Percentiles rank a stretch among this genome's conserved stretches.
These are phyloP conservation scores for Lota lota DNA, from an alignment of 2,113 vertebrate genomes.

Conservation along the genomic window DNA sequence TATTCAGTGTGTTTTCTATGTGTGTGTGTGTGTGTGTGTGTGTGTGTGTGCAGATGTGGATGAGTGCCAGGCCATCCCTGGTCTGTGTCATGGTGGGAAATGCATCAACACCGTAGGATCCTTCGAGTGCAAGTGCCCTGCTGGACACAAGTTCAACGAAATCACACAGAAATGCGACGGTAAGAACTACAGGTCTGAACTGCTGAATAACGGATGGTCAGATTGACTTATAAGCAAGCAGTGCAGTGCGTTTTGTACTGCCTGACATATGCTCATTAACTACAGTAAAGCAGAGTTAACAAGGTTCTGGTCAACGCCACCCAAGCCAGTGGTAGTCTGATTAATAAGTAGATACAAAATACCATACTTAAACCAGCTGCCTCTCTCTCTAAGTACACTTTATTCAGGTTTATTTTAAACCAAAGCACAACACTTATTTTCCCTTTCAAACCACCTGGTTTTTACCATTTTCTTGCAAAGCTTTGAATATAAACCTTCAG, in stretches of 20 bases:
- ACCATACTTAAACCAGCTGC: conserved; percentile 50
- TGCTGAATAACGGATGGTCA: conserved; percentile 3
- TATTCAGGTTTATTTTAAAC: conserved; percentile 53
- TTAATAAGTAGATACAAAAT: conserved; percentile 48
- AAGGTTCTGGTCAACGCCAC: conserved; percentile 43
- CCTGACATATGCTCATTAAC: conserved; percentile 32
- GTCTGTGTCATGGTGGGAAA: conserved; percentile 97
- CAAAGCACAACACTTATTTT: conserved; percentile 14
- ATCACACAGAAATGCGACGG: conserved; percentile 97
- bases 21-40: conserved; percentile 1
- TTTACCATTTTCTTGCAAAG: conserved; percentile 6
- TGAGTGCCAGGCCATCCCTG: conserved; percentile 98
- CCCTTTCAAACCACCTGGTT: conserved; percentile 1
- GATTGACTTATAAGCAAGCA: not conserved
- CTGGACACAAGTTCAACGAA: conserved; percentile 98
- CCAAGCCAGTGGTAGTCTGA: conserved; percentile 31
- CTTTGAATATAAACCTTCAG: conserved; percentile 6
- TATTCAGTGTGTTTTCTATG: not conserved
- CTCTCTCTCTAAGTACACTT: conserved; percentile 23
- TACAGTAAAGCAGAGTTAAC: conserved; percentile 30
- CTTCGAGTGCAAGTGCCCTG: conserved; percentile 98
- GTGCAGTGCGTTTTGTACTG: conserved; percentile 6
- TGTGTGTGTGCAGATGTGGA: conserved; percentile 89
- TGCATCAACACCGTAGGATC: conserved; percentile 99
- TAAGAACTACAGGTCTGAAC: conserved; percentile 63